Evolutionary conservation across 2,888 invertebrate species (phyloP).

Genomic region (Pheosia tremula): DNA sequence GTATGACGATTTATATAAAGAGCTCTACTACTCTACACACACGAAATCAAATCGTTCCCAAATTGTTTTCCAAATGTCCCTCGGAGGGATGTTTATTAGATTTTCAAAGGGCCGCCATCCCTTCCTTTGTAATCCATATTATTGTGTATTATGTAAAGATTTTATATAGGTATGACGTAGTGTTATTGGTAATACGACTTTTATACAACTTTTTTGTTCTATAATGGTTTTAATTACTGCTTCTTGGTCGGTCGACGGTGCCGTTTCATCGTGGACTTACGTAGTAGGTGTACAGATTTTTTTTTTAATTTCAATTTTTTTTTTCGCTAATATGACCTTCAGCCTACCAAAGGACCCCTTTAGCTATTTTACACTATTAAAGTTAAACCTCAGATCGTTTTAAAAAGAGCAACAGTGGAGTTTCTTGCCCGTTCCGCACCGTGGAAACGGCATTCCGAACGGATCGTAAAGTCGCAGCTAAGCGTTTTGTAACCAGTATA

Average conservation of each 20-base stretch:
- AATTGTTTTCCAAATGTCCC: slow-evolving; percentile 73
- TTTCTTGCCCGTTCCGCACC: too few species aligned
- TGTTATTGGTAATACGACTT: neutral
- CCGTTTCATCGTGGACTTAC: too few species aligned
- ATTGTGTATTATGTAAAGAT: slow-evolving; percentile 33
- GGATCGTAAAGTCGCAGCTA: too few species aligned
- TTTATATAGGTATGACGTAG: slow-evolving; percentile 3
- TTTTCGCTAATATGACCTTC: too few species aligned
- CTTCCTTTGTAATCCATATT: slow-evolving; percentile 41
- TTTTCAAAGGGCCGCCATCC: slow-evolving; percentile 58
- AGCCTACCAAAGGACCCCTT: too few species aligned
- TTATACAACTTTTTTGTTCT: neutral
- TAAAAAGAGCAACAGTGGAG: too few species aligned
- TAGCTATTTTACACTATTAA: too few species aligned
- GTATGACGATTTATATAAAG: neutral
- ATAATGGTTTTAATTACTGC: neutral
- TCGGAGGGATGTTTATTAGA: slow-evolving; percentile 73
- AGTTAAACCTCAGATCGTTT: too few species aligned
- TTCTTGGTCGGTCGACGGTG: neutral
- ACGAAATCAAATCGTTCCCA: slow-evolving; percentile 56
- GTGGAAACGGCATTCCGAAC: too few species aligned
- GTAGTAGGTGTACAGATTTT: too few species aligned
- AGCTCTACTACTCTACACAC: slow-evolving; percentile 25
- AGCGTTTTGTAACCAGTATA: too few species aligned
- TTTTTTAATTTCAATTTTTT: too few species aligned